Evolutionary conservation across 2,888 invertebrate species (phyloP), one percentile per base, ranked within the genome.

Genomic region (Noctua janthina): DNA sequence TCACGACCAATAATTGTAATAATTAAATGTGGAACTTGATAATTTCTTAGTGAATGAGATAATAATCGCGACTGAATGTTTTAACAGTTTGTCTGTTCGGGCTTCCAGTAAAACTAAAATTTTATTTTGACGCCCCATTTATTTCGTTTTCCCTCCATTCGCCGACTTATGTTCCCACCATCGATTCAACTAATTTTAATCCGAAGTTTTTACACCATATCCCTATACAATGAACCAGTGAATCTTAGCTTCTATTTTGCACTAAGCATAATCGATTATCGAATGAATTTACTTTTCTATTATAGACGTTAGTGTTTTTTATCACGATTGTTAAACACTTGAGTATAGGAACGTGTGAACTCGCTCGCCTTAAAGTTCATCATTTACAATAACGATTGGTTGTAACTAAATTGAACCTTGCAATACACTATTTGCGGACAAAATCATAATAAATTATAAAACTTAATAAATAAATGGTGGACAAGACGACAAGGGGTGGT

Each of bases 1-100:
- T 95, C 96, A 96, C 96, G 96, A 97, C 96, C 96, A 97, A 97
- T 97, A 96, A 96, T 94, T 96, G 96, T 96, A 96, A 96, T 96
- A 96, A 96, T 95, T 94, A 93, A 93, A 94, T 94, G 94, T 95
- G 94, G 93, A 94, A 94, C 93, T 94, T 92, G 91, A 93, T 94
- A 94, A 95, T 95, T 96, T 96, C 94, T 95, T 96, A 96, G 95
- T 95, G 94, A 95, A 92, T 94, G 94, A 93, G 94, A 95, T 96
- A 95, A 95, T 96, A 95, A 96, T 94, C 89, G 94, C 93, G 96
- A 96, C 96, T 96, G 96, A 96, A 93, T 93, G 96, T 96, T 95
- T 94, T 93, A 94, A 95, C 95, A 94, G 96, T 94, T 94, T 95
- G 95, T 96, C 96, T 96, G 96, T 96, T 94, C 90, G 96, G 96